Conservation (phyloP, 2,888 invertebrate genomes). For the Aporophyla lueneburgensis region DNA sequence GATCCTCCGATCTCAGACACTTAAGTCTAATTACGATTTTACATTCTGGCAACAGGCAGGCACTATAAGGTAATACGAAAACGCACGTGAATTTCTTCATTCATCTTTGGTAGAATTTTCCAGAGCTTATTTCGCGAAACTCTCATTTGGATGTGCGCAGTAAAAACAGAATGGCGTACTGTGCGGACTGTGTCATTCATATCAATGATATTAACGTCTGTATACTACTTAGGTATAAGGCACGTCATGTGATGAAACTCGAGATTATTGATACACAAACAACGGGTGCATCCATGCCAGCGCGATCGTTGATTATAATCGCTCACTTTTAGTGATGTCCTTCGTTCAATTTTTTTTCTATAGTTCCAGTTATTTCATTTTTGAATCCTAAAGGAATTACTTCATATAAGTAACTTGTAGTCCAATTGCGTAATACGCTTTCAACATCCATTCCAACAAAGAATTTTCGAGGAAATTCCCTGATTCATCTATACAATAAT, state of each 20-base stretch:
- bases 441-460: too few species aligned
- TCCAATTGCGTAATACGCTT: background rate
- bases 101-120: background rate
- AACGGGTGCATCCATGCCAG: conserved; percentile 33
- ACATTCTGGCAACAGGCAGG: background rate
- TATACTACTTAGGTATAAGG: background rate
- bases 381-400: background rate
- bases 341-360: conserved; percentile 17
- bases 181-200: background rate
- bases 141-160: background rate
- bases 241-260: conserved; percentile 41
- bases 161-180: background rate
- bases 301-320: conserved; percentile 55
- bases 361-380: background rate
- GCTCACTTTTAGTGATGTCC: conserved; percentile 55
- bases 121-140: background rate
- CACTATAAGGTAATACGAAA: too few species aligned
- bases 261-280: conserved; percentile 51
- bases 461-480: too few species aligned
- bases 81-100: background rate
- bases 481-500: too few species aligned
- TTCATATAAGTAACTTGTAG: background rate
- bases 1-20: too few species aligned
- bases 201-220: background rate
- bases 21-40: too few species aligned